Base-by-base conservation (phyloP, 1,140 invertebrate genomes). In the Drosophila ogumai region DNA sequence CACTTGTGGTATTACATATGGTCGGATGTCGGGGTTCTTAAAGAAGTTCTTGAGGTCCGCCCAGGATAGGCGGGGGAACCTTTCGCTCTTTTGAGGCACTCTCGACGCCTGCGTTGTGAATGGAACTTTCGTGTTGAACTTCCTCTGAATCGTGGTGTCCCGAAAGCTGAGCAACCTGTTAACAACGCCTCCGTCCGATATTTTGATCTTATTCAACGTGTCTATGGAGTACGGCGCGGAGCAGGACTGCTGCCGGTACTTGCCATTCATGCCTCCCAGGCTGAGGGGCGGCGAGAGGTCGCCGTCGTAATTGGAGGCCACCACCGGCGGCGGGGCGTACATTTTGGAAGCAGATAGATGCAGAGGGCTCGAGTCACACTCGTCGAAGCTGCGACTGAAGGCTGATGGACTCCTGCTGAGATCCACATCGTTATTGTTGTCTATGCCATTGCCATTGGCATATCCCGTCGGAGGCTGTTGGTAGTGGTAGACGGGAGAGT, bases 91-190 rank as follows among this genome's bases (percentile, higher is more conserved):
- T 13, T 36, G 44, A 2, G 50, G 40, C 17, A 54, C 19, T n/a
- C 67, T 71, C 31, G 84, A 56, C 8, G 54, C 57, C 31, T 76
- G 73, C 5, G 68, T 52, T 12, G 74, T 25, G 32, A 58, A 68
- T 1, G 52, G 41, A 19, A 58, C 67, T 47, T 76, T 79, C 6
- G 52, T 41, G 50, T 73, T 81, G 25, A 67, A 71, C 44, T 86
- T 82, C 12, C 76, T 54, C 19, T 85, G 76, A 34, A 81, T 67
- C 0, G 87, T 78, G 19, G 79, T 72, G 63, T 87, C 87, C 2
- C 87, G 82, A 68, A 91, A 87, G 59, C 87, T 90, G 3, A 91
- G 84, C 47, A 88, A 40, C 76, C 82, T 64, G 46, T 84, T 91
- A 0, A 91, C 84, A 22, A 84, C 81, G n/a, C 80, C 74, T 13